Percentiles rank a stretch among this genome's conserved stretches.
Conservation (phyloP, 1,140 invertebrate genomes). For the Caenorhabditis remanei region DNA sequence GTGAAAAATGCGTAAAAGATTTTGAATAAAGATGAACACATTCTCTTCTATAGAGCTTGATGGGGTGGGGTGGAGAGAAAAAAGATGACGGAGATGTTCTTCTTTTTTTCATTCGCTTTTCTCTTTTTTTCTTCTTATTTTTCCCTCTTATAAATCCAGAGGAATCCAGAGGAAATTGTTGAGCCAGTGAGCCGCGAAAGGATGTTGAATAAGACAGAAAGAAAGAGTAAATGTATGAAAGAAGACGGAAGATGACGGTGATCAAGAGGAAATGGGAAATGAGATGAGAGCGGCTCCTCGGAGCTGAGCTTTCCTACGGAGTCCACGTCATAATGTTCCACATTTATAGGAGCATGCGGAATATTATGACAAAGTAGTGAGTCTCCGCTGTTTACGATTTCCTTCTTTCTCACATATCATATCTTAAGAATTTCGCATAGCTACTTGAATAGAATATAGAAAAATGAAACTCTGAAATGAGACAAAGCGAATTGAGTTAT, state of each 20-base stretch:
- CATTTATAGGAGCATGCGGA: neutral
- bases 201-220: slow-evolving; percentile 1
- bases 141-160: too few relatives aligned
- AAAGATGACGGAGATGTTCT: slow-evolving; percentile 21
- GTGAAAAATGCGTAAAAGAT: neutral
- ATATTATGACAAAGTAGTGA: too few relatives aligned
- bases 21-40: neutral
- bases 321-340: slow-evolving; percentile 20
- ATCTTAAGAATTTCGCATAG: too few relatives aligned
- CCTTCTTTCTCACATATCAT: too few relatives aligned
- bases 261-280: neutral
- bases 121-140: neutral
- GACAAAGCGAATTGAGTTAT: too few relatives aligned
- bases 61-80: neutral
- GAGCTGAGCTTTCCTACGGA: neutral
- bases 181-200: neutral
- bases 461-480: too few relatives aligned
- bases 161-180: too few relatives aligned
- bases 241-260: neutral
- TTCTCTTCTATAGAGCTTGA: slow-evolving; percentile 14
- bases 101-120: neutral
- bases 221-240: neutral
- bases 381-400: too few relatives aligned
- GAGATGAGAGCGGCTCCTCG: neutral
- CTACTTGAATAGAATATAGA: too few relatives aligned